phyloP scores from a whole-genome alignment of 2,888 invertebrate genomes.

The Drosophila pseudotakahashii region DNA sequence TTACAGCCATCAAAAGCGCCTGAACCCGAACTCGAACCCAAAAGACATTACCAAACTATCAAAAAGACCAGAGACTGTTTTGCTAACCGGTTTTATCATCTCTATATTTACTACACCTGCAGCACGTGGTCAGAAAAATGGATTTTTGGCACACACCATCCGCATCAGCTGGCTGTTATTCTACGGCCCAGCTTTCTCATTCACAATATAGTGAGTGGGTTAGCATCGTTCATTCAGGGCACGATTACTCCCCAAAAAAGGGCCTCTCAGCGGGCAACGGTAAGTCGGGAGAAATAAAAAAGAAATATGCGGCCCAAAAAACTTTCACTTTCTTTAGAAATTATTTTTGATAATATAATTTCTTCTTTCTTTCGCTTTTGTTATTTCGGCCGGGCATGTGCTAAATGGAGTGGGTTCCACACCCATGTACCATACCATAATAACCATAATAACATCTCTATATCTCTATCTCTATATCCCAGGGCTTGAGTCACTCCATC shows the following conservation, averaged over 20 bases:
- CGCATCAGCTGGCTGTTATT: slow-evolving; percentile 23
- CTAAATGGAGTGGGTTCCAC: slow-evolving; percentile 62
- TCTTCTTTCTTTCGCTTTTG: slow-evolving; percentile 25
- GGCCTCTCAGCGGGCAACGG: slow-evolving; percentile 41
- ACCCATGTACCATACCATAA: background rate
- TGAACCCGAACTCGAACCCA: slow-evolving; percentile 21
- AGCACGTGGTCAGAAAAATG: slow-evolving; percentile 41
- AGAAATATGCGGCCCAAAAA: slow-evolving; percentile 49
- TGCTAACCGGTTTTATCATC: slow-evolving; percentile 31
- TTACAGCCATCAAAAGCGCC: slow-evolving; percentile 44
- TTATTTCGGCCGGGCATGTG: slow-evolving; percentile 51
- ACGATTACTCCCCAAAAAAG: slow-evolving; percentile 32
- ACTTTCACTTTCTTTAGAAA: slow-evolving; percentile 79
- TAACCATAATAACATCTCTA: background rate
- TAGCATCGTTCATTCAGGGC: slow-evolving; percentile 41
- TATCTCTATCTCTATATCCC: background rate
- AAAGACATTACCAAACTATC: slow-evolving; percentile 43
- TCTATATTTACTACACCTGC: slow-evolving; percentile 13
- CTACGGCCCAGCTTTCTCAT: slow-evolving; percentile 23
- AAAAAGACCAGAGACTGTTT: slow-evolving; percentile 6
- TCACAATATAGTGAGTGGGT: background rate
- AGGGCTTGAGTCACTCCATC: slow-evolving; percentile 20
- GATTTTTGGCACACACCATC: slow-evolving; percentile 48
- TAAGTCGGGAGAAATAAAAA: slow-evolving; percentile 11
- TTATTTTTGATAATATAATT: slow-evolving; percentile 51